These are phyloP conservation scores for Melospiza georgiana DNA, from an alignment of 2,113 vertebrate genomes.

Conservation along the genomic window DNA sequence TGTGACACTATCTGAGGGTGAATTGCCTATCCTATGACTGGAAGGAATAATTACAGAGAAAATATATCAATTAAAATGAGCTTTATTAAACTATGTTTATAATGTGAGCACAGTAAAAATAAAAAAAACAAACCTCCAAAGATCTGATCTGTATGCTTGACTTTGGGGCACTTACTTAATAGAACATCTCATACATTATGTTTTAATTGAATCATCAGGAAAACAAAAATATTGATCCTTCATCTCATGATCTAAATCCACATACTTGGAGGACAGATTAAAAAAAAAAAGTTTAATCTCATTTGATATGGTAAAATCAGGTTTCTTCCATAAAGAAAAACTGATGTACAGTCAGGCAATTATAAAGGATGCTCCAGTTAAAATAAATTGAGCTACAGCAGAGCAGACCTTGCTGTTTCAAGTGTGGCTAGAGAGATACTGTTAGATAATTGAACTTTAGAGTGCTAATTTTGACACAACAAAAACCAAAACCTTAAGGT, in stretches of 20 bases:
- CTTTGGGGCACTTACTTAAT: conserved; percentile 3
- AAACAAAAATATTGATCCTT: conserved; percentile 34
- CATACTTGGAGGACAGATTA: background rate
- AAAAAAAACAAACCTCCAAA: background rate
- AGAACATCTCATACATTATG: conserved; percentile 27
- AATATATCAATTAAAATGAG: conserved; percentile 50
- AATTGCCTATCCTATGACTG: conserved; percentile 29
- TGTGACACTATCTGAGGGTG: conserved; percentile 21
- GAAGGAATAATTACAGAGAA: conserved; percentile 34
- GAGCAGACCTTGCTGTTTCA: background rate
- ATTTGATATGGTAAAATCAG: background rate
- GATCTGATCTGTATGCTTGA: background rate
- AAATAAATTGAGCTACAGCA: background rate
- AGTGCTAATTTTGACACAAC: background rate
- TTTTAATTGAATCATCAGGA: conserved; percentile 35
- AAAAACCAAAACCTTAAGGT: background rate
- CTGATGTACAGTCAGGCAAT: rapidly evolving
- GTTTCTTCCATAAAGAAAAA: background rate
- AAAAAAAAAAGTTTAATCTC: background rate
- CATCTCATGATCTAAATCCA: background rate
- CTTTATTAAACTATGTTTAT: conserved; percentile 34
- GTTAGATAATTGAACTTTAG: background rate
- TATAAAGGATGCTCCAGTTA: background rate
- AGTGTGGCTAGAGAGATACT: background rate
- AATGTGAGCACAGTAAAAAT: background rate